Percentiles rank a stretch among this genome's conserved stretches.
These are phyloP conservation scores for Falco cherrug DNA, from an alignment of 2,797 vertebrate genomes.

Conservation along the genomic window DNA sequence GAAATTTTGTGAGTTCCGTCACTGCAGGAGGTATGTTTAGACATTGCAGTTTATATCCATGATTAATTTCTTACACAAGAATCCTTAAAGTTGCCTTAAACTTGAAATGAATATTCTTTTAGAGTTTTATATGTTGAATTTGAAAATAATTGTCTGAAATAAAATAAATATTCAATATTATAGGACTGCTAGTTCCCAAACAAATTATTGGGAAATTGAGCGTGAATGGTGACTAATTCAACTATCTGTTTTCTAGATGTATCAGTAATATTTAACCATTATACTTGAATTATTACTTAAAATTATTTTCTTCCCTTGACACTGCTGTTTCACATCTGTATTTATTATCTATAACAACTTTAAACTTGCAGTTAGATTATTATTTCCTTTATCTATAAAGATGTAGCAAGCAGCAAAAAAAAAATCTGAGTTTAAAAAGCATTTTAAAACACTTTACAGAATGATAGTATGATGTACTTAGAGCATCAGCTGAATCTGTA, in stretches of 20 bases:
- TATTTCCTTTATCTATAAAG: neutral
- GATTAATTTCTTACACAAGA: neutral
- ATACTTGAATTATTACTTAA: neutral
- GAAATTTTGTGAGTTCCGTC: neutral
- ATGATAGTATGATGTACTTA: slow-evolving; percentile 50
- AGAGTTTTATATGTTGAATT: neutral
- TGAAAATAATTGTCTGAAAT: neutral
- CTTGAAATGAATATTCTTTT: neutral
- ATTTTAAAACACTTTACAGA: slow-evolving; percentile 40
- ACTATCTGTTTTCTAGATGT: neutral
- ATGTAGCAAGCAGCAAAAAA: neutral
- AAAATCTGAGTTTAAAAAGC: neutral
- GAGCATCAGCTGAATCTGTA: slow-evolving; percentile 68
- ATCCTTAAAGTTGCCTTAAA: neutral
- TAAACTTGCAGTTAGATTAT: neutral
- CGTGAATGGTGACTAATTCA: neutral
- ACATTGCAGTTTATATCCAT: neutral
- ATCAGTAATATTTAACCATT: neutral
- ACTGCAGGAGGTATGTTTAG: neutral
- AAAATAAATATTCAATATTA: neutral
- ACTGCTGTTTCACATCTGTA: neutral
- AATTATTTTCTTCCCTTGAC: neutral
- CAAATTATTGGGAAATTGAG: neutral
- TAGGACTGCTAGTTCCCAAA: neutral
- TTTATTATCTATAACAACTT: neutral